Evolutionary conservation across 2,113 vertebrate species (phyloP).

Genomic region (Pontoporia blainvillei): DNA sequence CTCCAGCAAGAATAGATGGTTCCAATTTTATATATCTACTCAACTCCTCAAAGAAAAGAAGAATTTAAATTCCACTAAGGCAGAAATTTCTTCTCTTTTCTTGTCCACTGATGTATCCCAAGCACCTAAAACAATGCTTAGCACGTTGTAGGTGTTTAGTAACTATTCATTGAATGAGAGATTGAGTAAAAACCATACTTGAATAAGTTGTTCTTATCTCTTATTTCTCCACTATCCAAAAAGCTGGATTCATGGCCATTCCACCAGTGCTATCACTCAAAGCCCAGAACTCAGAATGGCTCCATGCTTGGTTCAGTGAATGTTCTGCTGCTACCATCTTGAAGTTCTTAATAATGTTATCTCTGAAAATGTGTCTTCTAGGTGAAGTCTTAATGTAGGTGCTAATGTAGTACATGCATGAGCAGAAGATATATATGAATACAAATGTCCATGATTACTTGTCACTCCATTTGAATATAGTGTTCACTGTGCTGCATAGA

Average conservation of each 20-base stretch:
- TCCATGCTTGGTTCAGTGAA: neutral
- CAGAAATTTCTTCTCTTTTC: neutral
- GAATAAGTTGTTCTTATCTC: neutral
- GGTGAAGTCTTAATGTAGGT: neutral
- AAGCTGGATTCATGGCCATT: neutral
- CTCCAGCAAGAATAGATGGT: neutral
- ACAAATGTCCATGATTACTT: neutral
- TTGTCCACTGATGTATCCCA: neutral
- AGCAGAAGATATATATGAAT: neutral
- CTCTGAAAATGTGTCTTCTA: neutral
- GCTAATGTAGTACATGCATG: neutral
- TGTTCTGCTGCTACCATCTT: neutral
- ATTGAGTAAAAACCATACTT: neutral
- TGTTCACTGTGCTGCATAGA: neutral
- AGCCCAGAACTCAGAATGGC: rapidly evolving
- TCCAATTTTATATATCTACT: neutral
- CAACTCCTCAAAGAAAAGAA: neutral
- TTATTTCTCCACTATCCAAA: neutral
- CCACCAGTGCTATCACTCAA: rapidly evolving
- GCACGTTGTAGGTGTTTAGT: neutral
- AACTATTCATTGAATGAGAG: neutral
- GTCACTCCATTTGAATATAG: neutral
- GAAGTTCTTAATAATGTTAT: neutral
- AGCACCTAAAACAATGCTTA: neutral
- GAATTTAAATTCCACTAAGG: neutral